Evolutionary conservation across 1,140 invertebrate genomes (phyloP), one percentile per base, ranked within the genome.

Genomic region (Wasmannia auropunctata): DNA sequence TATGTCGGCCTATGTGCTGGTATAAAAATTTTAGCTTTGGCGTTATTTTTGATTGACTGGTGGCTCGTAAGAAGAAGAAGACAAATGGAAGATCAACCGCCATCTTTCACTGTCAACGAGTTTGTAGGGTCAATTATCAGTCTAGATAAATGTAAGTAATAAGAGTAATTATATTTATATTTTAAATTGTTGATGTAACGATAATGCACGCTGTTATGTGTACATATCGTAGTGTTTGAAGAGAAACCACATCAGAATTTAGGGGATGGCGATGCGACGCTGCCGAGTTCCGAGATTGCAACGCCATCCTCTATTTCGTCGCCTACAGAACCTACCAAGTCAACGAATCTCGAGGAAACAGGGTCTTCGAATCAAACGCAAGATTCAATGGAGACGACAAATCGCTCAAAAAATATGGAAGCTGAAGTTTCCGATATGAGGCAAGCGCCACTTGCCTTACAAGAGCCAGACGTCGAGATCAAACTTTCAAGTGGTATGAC

Each of bases 1-100:
- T 98, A 98, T 93, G 98, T 98, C 76, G 98, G 98, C 37, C 96
- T 99, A 5, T 98, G 98, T 93, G 97, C 98, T 43, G 97, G 97
- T n/a, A 98, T 99, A 58, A 99, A 99, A 95, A 97, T 98, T 76
- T 95, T 99, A 54, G 98, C 98, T 1, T 94, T 98, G 49, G 96
- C 97, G 19, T 97, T 99, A 91, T 99, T 99, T 94, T 94, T 98
- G 25, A 96, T 98, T 56, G 98, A 99, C 92, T 99, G 98, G 98
- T 98, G 98, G 96, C 94, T 98, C 11, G 97, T 99, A 22, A 96
- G 98, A 76, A 96, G 97, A 91, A 96, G 97, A 91, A 97, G 96
- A 92, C 96, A 98, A 88, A 95, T 98, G 28, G 97, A 98, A 90
- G 97, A 98, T 76, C 96, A 96, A 87, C 96, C 97, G 81, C 96